These are phyloP conservation scores for Periphyllus acericola DNA, from an alignment of 2,888 invertebrate genomes.

Conservation along the genomic window DNA sequence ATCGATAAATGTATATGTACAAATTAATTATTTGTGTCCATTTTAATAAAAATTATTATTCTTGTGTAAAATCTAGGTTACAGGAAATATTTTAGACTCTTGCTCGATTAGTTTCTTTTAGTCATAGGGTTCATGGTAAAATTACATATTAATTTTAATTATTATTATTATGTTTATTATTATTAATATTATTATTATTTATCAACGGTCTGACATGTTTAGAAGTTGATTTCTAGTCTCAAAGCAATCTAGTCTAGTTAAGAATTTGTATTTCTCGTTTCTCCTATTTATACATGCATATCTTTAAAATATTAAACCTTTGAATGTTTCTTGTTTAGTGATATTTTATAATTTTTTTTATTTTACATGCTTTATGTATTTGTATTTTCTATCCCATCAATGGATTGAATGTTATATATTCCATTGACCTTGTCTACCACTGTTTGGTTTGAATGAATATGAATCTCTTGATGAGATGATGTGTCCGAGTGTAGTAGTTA, in stretches of 20 bases:
- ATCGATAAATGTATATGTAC: background rate
- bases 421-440: background rate
- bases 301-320: conserved; percentile 12
- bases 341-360: conserved; percentile 34
- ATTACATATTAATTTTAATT: conserved; percentile 3
- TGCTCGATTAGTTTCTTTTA: background rate
- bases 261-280: conserved; percentile 43
- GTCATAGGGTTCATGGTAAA: background rate
- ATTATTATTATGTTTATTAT: conserved; percentile 6
- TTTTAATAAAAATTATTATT: background rate
- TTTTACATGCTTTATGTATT: background rate
- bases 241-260: conserved; percentile 59
- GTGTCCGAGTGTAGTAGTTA: background rate
- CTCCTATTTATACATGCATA: conserved; percentile 8
- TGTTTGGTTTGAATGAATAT: background rate
- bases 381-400: background rate
- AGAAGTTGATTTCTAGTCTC: conserved; percentile 57
- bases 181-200: background rate
- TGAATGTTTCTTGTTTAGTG: background rate
- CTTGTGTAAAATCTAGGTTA: background rate
- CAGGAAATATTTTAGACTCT: background rate
- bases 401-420: background rate
- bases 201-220: conserved; percentile 3
- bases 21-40: background rate
- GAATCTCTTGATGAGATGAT: background rate